Conservation (phyloP, 1,140 invertebrate genomes). For the Drosophila eugracilis region DNA sequence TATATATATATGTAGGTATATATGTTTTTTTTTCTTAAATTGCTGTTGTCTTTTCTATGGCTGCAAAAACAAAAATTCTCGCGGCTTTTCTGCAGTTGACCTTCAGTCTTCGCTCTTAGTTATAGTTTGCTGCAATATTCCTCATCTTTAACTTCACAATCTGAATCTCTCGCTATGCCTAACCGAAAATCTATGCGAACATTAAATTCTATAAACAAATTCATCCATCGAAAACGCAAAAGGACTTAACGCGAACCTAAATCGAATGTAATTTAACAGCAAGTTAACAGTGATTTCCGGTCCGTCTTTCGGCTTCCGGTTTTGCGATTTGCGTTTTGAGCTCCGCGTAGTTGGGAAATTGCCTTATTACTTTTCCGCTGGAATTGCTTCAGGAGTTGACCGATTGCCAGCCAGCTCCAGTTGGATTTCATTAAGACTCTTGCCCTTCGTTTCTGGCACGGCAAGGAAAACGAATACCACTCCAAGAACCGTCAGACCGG, state of each 20-base stretch:
- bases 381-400: not conserved
- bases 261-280: constrained; percentile 57
- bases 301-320: constrained; percentile 19
- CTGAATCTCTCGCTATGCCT: constrained; percentile 25
- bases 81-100: constrained; percentile 65
- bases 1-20: constrained; percentile 34
- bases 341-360: not conserved
- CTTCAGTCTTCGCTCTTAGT: constrained; percentile 78
- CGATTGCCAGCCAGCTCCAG: constrained; percentile 85
- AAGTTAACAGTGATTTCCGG: constrained; percentile 59
- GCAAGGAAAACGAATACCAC: constrained; percentile 91
- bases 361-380: constrained; percentile 30
- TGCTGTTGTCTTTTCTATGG: constrained; percentile 77
- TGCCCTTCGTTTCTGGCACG: constrained; percentile 96
- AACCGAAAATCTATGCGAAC: constrained; percentile 36
- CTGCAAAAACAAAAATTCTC: constrained; percentile 52
- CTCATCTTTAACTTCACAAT: constrained; percentile 10
- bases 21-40: constrained; percentile 55
- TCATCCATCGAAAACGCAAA: constrained; percentile 53
- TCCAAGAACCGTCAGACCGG: constrained; percentile 89
- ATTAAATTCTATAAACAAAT: constrained; percentile 66
- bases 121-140: constrained; percentile 35
- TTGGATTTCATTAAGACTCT: constrained; percentile 93
- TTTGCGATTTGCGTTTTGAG: constrained; percentile 4
- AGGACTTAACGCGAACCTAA: constrained; percentile 62